A percentile compares a stretch with the other conserved stretches of the same genome.
These are phyloP conservation scores for Melipona bicolor DNA, from an alignment of 2,888 invertebrate genomes.

Conservation along the genomic window DNA sequence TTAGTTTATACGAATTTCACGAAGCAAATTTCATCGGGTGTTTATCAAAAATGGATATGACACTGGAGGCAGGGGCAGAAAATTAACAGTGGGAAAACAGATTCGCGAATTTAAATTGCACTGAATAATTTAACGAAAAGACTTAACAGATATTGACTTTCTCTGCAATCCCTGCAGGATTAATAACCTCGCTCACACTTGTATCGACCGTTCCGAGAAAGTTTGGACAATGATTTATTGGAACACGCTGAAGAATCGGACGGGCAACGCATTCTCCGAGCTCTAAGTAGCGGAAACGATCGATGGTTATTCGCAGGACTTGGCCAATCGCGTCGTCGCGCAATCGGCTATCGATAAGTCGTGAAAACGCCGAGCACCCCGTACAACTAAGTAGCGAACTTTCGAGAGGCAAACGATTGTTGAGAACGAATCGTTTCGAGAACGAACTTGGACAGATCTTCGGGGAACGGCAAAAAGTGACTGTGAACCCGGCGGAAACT, in stretches of 20 bases:
- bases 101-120: too few species aligned
- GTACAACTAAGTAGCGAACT: slow-evolving; percentile 27
- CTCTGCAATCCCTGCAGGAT: neutral
- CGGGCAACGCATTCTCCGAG: neutral
- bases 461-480: slow-evolving; percentile 51
- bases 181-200: neutral
- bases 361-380: slow-evolving; percentile 16
- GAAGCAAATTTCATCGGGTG: too few species aligned
- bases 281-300: slow-evolving; percentile 10
- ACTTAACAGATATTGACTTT: neutral
- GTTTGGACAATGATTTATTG: too few species aligned
- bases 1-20: too few species aligned
- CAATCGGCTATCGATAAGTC: slow-evolving; percentile 38
- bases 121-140: neutral
- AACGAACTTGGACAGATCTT: slow-evolving; percentile 48
- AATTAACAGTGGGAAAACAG: too few species aligned
- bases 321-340: slow-evolving; percentile 1
- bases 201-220: neutral
- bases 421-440: slow-evolving; percentile 42
- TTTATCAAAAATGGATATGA: too few species aligned
- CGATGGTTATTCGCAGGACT: slow-evolving; percentile 11
- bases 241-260: neutral
- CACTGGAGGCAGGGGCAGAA: too few species aligned
- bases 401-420: slow-evolving; percentile 44
- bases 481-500: slow-evolving; percentile 49